A percentile compares a stretch with the other conserved stretches of the same genome.
Evolutionary conservation across 2,888 invertebrate genomes (phyloP).

Genomic region (Erebia ligea): DNA sequence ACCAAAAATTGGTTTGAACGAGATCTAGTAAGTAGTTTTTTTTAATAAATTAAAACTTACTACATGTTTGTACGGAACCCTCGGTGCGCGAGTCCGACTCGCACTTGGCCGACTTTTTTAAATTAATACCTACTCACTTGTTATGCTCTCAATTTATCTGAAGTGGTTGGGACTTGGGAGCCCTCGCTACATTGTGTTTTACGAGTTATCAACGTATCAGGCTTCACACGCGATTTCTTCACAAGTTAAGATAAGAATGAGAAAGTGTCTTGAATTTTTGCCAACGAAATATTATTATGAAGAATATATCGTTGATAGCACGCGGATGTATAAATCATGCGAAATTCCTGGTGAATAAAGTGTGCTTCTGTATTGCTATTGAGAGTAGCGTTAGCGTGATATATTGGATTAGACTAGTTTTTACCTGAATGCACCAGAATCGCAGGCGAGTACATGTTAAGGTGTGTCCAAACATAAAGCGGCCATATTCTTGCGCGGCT

Average conservation of each 20-base stretch:
- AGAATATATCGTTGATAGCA: slow-evolving; percentile 17
- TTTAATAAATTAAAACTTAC: no score
- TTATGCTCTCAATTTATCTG: slow-evolving; percentile 26
- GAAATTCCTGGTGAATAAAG: slow-evolving; percentile 5
- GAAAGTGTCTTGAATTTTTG: slow-evolving; percentile 36
- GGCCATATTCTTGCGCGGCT: no score
- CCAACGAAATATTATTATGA: slow-evolving; percentile 34
- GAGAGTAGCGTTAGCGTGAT: neutral
- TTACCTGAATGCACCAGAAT: no score
- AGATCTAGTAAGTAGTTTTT: no score
- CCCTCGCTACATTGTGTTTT: slow-evolving; percentile 38
- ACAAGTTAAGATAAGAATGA: slow-evolving; percentile 44
- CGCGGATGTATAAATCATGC: slow-evolving; percentile 24
- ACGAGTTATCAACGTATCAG: slow-evolving; percentile 40
- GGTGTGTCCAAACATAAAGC: no score
- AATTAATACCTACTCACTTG: no score
- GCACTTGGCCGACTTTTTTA: no score
- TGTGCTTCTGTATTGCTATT: slow-evolving; percentile 6
- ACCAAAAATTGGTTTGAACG: no score
- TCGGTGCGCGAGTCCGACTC: no score
- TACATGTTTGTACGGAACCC: no score
- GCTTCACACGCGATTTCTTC: slow-evolving; percentile 45
- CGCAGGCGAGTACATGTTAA: no score
- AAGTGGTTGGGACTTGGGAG: slow-evolving; percentile 16
- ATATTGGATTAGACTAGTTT: neutral